Percentiles rank a stretch among this genome's conserved stretches.
Evolutionary conservation across 2,113 vertebrate genomes (phyloP).

Genomic region (Anoura caudifer): DNA sequence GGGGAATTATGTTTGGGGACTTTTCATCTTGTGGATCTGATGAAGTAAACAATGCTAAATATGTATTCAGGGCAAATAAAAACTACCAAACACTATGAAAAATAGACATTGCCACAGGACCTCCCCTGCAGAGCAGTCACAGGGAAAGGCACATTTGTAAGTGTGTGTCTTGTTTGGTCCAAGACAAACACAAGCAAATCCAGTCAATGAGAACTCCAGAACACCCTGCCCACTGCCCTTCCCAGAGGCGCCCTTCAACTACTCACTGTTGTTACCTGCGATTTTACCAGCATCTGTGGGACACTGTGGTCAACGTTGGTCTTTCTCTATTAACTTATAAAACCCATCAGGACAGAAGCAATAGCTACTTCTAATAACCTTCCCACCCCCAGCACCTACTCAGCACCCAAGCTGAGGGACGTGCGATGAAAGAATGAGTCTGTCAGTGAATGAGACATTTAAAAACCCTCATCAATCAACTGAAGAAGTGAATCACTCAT

Average conservation of each 20-base stretch:
- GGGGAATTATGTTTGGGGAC: not conserved
- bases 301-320: not conserved
- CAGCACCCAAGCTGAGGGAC: not conserved
- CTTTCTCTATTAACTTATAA: not conserved
- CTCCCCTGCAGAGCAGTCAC: not conserved
- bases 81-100: not conserved
- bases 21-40: not conserved
- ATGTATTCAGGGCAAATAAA: not conserved
- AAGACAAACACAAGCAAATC: not conserved
- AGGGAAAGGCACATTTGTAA: not conserved
- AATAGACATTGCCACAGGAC: not conserved
- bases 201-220: not conserved
- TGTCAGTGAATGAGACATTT: not conserved
- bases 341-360: not conserved
- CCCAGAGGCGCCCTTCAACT: not conserved
- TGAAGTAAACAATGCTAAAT: not conserved
- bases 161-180: not conserved
- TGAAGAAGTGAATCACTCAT: conserved; percentile 39
- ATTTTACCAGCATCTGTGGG: not conserved
- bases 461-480: not conserved
- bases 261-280: too few relatives aligned
- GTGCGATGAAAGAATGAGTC: not conserved
- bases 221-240: not conserved
- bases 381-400: not conserved
- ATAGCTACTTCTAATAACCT: not conserved